Percentiles rank a stretch among this genome's conserved stretches.
These are phyloP conservation scores for Choristoneura rosaceana DNA, from an alignment of 2,888 invertebrate genomes.

Conservation along the genomic window DNA sequence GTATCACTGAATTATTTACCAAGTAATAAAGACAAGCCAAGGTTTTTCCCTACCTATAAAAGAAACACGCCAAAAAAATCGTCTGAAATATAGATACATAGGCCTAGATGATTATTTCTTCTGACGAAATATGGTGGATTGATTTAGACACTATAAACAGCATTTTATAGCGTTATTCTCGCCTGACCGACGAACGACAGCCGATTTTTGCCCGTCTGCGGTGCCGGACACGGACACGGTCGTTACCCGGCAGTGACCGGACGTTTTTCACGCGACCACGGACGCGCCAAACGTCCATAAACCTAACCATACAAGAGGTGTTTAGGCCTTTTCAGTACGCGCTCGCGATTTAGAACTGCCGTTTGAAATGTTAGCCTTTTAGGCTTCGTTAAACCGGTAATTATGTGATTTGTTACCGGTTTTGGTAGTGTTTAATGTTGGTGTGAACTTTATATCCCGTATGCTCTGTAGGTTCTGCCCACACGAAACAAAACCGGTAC, in stretches of 20 bases:
- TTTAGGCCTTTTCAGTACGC: conserved; percentile 1
- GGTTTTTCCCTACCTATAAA: no score
- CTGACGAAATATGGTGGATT: no score
- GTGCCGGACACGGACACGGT: conserved; percentile 48
- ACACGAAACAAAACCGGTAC: no score
- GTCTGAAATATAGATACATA: no score
- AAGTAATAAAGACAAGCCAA: no score
- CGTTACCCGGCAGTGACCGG: conserved; percentile 50
- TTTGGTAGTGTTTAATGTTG: conserved; percentile 14
- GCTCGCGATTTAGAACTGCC: conserved; percentile 51
- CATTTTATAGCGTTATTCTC: background rate
- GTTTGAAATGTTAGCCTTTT: conserved; percentile 26
- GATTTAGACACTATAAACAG: no score
- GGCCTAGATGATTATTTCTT: no score
- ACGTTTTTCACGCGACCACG: conserved; percentile 52
- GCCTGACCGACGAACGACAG: conserved; percentile 3
- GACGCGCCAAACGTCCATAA: background rate
- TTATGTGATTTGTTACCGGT: conserved; percentile 33
- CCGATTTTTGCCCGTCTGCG: conserved; percentile 43
- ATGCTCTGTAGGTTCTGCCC: no score
- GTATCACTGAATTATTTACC: no score
- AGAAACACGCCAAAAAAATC: no score
- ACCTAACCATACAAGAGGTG: background rate
- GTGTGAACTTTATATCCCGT: background rate
- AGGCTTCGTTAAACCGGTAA: conserved; percentile 29